These are phyloP conservation scores for Agrochola lota DNA, from an alignment of 2,888 invertebrate genomes.

Conservation along the genomic window DNA sequence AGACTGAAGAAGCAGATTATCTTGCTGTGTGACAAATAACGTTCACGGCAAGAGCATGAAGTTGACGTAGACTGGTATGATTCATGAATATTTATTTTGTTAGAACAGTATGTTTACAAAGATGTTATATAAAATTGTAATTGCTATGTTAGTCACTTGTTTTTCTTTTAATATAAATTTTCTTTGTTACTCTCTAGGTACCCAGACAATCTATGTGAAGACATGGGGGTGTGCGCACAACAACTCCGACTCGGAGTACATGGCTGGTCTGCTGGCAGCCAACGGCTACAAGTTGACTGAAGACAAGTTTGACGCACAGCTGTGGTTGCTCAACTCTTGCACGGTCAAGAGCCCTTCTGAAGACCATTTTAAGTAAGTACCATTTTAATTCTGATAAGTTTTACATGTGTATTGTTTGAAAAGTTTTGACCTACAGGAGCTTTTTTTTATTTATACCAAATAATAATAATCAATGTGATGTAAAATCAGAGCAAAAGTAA, in stretches of 20 bases:
- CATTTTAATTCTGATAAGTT: not conserved
- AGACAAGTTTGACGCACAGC: constrained; percentile 95
- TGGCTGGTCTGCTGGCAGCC: constrained; percentile 98
- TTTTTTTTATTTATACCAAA: not conserved
- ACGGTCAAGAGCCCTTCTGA: constrained; percentile 99
- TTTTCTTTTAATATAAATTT: not conserved
- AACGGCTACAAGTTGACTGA: constrained; percentile 96
- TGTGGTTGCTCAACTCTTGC: constrained; percentile 99
- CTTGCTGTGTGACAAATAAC: not conserved
- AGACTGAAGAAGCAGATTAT: not conserved
- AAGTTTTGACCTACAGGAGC: not conserved
- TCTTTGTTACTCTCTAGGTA: constrained; percentile 87
- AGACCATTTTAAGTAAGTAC: constrained; percentile 94
- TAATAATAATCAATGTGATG: not conserved
- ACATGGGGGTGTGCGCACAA: constrained; percentile 99
- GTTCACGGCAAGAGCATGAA: not conserved
- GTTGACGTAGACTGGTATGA: not conserved
- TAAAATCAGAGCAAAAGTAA: not conserved
- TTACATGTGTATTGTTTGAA: not conserved
- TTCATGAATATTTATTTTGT: not conserved
- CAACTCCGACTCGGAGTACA: constrained; percentile 99
- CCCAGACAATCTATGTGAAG: constrained; percentile 95
- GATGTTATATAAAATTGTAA: not conserved
- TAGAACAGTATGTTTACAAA: constrained; percentile 8
- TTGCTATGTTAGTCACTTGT: not conserved